A percentile compares a stretch with the other conserved stretches of the same genome.
phyloP scores from a whole-genome alignment of 2,888 invertebrate species.

The Drosophila paucipuncta region DNA sequence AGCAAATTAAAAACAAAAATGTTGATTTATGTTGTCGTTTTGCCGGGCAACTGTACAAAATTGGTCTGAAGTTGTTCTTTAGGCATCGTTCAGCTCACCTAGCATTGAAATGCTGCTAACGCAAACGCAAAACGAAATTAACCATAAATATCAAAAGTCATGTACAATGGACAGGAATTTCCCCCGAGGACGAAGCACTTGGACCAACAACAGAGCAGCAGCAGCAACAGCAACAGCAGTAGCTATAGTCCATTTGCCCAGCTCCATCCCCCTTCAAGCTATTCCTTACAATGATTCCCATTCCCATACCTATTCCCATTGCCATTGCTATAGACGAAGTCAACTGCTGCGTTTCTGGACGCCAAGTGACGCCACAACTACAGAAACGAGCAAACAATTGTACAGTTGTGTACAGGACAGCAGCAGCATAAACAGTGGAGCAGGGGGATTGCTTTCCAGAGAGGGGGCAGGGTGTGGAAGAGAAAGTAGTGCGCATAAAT shows the following conservation, averaged over 20 bases:
- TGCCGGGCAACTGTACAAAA: slow-evolving; percentile 27
- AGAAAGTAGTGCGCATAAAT: slow-evolving; percentile 45
- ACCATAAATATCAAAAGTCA: slow-evolving; percentile 81
- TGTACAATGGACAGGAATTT: slow-evolving; percentile 82
- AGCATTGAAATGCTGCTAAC: slow-evolving; percentile 74
- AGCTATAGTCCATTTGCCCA: slow-evolving; percentile 20
- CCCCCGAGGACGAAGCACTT: slow-evolving; percentile 68
- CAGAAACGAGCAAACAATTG: slow-evolving; percentile 62
- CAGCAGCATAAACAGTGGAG: background rate
- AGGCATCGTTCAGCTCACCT: slow-evolving; percentile 38
- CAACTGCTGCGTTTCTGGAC: slow-evolving; percentile 63
- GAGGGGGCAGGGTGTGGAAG: background rate
- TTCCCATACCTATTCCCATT: slow-evolving; percentile 25
- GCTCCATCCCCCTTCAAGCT: background rate
- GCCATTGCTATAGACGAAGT: slow-evolving; percentile 52
- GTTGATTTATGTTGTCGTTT: slow-evolving; percentile 70
- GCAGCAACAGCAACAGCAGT: slow-evolving; percentile 1
- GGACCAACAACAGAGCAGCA: slow-evolving; percentile 18
- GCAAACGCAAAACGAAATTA: slow-evolving; percentile 80
- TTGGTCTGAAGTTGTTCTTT: slow-evolving; percentile 41
- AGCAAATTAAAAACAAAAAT: slow-evolving; percentile 78
- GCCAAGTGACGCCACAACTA: slow-evolving; percentile 63
- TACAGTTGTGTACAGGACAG: slow-evolving; percentile 26
- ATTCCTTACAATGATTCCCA: slow-evolving; percentile 14
- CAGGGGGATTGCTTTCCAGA: background rate